These are phyloP conservation scores for Melieria omissa DNA, from an alignment of 2,888 invertebrate species.

Conservation along the genomic window DNA sequence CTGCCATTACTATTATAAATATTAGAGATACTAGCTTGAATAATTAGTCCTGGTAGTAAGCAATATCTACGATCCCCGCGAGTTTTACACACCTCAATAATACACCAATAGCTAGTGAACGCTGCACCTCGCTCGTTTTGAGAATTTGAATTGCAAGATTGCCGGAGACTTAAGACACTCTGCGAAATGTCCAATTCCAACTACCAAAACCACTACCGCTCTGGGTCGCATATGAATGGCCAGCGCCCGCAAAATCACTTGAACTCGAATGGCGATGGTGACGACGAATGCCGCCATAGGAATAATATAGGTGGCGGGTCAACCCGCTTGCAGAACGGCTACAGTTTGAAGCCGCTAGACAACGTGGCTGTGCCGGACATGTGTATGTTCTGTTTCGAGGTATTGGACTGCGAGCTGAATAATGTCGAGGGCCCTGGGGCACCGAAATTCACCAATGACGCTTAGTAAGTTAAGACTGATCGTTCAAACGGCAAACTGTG, in stretches of 20 bases:
- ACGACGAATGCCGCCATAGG: slow-evolving; percentile 37
- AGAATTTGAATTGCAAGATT: not conserved
- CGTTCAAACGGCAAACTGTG: too few species aligned
- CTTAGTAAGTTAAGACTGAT: slow-evolving; percentile 80
- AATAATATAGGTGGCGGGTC: not conserved
- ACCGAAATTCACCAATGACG: slow-evolving; percentile 93
- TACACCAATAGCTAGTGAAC: not conserved
- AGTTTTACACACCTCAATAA: not conserved
- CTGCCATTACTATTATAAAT: slow-evolving; percentile 55
- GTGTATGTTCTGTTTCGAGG: slow-evolving; percentile 99
- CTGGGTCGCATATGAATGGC: slow-evolving; percentile 31
- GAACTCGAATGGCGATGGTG: slow-evolving; percentile 41
- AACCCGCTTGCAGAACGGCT: slow-evolving; percentile 66
- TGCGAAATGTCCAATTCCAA: too few species aligned
- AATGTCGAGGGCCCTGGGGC: slow-evolving; percentile 91
- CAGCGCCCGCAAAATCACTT: slow-evolving; percentile 39
- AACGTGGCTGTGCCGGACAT: slow-evolving; percentile 90
- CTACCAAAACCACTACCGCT: not conserved
- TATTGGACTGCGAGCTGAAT: slow-evolving; percentile 93
- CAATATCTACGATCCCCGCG: too few species aligned
- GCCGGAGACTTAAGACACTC: not conserved
- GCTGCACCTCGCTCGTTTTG: not conserved
- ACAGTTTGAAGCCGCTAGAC: slow-evolving; percentile 55
- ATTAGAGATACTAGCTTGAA: slow-evolving; percentile 16
- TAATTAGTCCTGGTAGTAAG: slow-evolving; percentile 8